These are phyloP conservation scores for Odontamblyopus lacepedii DNA, from an alignment of 2,797 vertebrate genomes.

Conservation along the genomic window DNA sequence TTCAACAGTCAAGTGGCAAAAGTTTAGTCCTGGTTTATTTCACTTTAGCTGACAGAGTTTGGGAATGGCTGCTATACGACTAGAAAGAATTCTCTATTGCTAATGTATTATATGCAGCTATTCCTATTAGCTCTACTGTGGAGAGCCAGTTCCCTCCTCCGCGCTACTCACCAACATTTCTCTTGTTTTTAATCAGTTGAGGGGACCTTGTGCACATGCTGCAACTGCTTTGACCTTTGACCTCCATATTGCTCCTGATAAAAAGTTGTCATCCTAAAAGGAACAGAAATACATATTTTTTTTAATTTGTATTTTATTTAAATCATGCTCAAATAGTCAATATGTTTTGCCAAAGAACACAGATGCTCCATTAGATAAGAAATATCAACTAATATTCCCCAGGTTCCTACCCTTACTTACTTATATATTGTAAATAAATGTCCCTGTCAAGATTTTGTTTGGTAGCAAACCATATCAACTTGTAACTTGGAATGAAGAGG, in stretches of 20 bases:
- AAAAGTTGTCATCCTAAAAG: neutral
- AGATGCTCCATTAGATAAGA: too few species aligned
- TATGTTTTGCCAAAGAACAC: too few species aligned
- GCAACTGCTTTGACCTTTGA: constrained; percentile 14
- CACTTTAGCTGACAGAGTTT: neutral
- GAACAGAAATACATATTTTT: neutral
- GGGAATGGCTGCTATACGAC: too few species aligned
- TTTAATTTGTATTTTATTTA: too few species aligned
- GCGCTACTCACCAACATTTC: constrained; percentile 9
- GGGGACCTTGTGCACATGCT: neutral
- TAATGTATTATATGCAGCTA: constrained; percentile 11
- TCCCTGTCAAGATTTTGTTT: too few species aligned
- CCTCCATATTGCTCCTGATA: neutral
- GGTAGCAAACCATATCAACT: too few species aligned
- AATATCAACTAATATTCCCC: too few species aligned
- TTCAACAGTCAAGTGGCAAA: too few species aligned
- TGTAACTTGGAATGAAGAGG: too few species aligned
- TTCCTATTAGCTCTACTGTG: constrained; percentile 21
- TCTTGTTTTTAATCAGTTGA: neutral
- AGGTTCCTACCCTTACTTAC: too few species aligned
- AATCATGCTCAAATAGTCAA: too few species aligned
- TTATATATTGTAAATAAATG: too few species aligned
- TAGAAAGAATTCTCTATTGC: neutral
- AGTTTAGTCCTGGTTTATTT: neutral
- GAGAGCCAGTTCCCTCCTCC: neutral